Base-by-base conservation (phyloP, 1,140 invertebrate genomes). In the Aphidius gifuensis region DNA sequence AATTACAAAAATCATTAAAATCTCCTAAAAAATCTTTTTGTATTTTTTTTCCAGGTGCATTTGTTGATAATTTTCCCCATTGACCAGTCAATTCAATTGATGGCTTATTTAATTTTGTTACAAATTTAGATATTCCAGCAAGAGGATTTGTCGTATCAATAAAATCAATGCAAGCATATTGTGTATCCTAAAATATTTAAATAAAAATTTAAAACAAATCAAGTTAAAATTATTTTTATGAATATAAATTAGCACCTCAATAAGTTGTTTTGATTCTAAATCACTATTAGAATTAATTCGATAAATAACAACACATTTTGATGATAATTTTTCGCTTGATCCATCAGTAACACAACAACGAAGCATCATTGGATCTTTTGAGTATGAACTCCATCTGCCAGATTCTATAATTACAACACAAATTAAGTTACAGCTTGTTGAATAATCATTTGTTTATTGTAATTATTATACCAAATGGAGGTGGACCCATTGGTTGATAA, bases 11-110 rank as follows among this genome's bases (percentile, higher is more conserved):
- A 80, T 75, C 76, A 62, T 73, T 72, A 65, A 86, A 83, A 65
- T 84, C 83, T 50, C 80, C 81, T 44, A 86, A 76, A 66, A 87
- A 87, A 68, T 85, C 80, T 8, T 81, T 68, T 56, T 82, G 80
- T 42, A 80, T 74, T 62, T 70, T 75, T 44, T 71, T 66, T 16
- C 80, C 82, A 11, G 63, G 60, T 61, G 82, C 78, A 8, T 72
- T 79, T 59, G 83, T 82, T n/a, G 74, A 73, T 7, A 85, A 71
- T 58, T 84, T 76, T 23, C 83, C 84, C 82, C 84, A 86, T n/a
- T 84, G 76, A 42, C 72, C 79, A 9, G 80, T 79, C 5, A 69
- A 69, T 47, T 71, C 70, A 39, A 86, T 68, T 5, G 79, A 77
- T 43, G 79, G 80, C 53, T 75, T 73, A 21, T 83, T 71, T n/a